Base-by-base conservation (phyloP, 2,113 vertebrate genomes). In the Callaeas wilsoni region DNA sequence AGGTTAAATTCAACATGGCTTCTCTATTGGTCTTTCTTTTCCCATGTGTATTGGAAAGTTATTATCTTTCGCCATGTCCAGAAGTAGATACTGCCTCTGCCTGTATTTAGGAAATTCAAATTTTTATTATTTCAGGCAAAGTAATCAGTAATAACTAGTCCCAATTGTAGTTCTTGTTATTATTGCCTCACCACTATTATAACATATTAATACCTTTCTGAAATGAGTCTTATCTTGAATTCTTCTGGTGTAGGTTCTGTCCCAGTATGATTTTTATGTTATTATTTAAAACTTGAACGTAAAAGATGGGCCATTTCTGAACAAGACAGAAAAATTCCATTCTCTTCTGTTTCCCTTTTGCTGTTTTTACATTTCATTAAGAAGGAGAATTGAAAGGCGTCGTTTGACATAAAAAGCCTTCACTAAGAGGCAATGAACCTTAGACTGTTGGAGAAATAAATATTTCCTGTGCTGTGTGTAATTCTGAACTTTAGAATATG, bases 401-500 rank as follows among this genome's bases (percentile, higher is more conserved):
- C 15, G 4, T 90, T 90, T 90, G 64, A 76, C 33, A 67, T 56
- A 73, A 52, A 83, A 96, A 81, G 11, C 44, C 55, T 94, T 88
- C 71, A 33, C 21, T 70, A 49, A 90, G 27, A 90, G 27, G 33
- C 19, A 86, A n/a, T 59, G 71, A 94, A 90, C 59, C n/a, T 46
- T 57, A 76, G 37, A 19, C 25, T 85, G 16, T 6, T 86, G 55
- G 14, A 88, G 92, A 86, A 96, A 93, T 74, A 97, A 90, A 35
- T 94, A 93, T 92, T 96, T 95, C 68, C 86, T 78, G 35, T 84
- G 30, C 42, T 86, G 13, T 63, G 68, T 89, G 55, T 74, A 94
- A 90, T 74, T 94, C 68, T 93, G 79, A 94, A 94, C 42, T 90
- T 91, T n/a, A 85, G 59, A 85, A 84, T 75, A 71, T 81, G 90